These are phyloP conservation scores for Anthoscopus minutus DNA, from an alignment of 2,113 vertebrate species.

Conservation along the genomic window DNA sequence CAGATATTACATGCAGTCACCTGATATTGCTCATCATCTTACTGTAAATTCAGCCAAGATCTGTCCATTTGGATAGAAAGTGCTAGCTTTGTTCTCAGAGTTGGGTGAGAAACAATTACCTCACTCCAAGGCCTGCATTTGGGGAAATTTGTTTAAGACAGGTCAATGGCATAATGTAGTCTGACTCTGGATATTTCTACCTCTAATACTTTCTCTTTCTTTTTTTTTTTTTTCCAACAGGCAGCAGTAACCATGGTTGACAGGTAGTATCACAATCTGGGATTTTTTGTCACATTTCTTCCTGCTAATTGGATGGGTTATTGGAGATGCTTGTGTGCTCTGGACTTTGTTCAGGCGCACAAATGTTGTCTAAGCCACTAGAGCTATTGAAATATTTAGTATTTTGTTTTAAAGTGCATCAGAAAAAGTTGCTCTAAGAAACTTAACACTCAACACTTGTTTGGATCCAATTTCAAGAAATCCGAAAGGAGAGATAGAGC, in stretches of 20 bases:
- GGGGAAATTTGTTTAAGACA: neutral
- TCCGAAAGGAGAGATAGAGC: neutral
- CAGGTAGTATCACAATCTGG: constrained; percentile 75
- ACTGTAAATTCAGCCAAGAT: neutral
- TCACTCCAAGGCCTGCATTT: neutral
- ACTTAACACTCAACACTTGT: neutral
- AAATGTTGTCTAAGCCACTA: neutral
- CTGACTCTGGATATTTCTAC: neutral
- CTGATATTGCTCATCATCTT: neutral
- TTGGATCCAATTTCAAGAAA: neutral
- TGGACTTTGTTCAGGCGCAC: neutral
- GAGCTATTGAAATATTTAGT: neutral
- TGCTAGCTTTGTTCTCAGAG: neutral
- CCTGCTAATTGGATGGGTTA: neutral
- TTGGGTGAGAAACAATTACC: neutral
- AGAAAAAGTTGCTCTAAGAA: neutral
- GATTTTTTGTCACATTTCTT: neutral
- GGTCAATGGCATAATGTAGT: neutral
- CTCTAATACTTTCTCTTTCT: neutral
- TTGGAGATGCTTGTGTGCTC: neutral
- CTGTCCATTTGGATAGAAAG: neutral
- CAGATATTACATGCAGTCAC: neutral
- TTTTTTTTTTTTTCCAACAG: constrained; percentile 67
- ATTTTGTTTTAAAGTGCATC: neutral
- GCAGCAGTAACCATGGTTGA: constrained; percentile 78